Conservation (phyloP, 1,140 invertebrate genomes). For the Zophobas morio region DNA sequence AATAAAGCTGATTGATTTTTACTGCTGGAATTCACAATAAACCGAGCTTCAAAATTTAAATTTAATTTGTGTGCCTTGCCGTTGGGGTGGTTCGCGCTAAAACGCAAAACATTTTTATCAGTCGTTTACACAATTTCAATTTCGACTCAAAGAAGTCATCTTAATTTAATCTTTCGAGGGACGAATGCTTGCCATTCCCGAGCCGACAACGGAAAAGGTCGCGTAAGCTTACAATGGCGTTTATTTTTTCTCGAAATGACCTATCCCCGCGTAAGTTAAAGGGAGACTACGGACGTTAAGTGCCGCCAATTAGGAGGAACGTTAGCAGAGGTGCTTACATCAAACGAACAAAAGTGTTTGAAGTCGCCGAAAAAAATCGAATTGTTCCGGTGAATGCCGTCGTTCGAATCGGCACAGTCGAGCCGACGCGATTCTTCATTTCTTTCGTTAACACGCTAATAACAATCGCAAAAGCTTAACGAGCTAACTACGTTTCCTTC, state of each 20-base stretch:
- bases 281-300: not conserved
- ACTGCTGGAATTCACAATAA: not conserved
- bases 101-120: too few relatives aligned
- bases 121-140: too few relatives aligned
- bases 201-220: too few relatives aligned
- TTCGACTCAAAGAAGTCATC: too few relatives aligned
- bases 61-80: too few relatives aligned
- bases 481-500: not conserved
- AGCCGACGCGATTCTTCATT: too few relatives aligned
- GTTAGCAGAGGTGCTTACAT: conserved; percentile 16
- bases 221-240: too few relatives aligned
- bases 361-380: conserved; percentile 6
- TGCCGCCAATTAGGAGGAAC: conserved; percentile 7
- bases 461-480: not conserved
- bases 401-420: not conserved
- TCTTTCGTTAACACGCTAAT: not conserved
- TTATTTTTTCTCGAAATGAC: not conserved
- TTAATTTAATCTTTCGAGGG: too few relatives aligned
- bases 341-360: conserved; percentile 11
- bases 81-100: too few relatives aligned
- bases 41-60: too few relatives aligned
- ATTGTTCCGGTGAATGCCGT: not conserved
- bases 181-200: too few relatives aligned
- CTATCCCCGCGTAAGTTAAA: not conserved
- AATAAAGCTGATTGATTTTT: not conserved